These are phyloP conservation scores for Ceratotherium simum DNA, from an alignment of 2,113 vertebrate genomes.

Conservation along the genomic window DNA sequence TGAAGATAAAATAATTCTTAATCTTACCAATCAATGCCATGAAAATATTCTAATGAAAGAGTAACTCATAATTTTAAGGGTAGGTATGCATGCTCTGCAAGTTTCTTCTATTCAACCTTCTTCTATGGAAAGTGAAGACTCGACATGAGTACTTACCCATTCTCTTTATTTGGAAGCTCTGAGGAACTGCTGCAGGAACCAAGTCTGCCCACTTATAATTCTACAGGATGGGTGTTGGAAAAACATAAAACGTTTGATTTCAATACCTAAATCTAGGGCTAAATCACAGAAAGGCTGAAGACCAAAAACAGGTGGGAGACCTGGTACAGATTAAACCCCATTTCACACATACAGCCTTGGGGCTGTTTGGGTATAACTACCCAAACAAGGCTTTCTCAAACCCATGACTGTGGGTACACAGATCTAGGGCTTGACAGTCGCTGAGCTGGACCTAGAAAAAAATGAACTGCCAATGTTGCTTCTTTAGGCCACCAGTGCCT, in stretches of 20 bases:
- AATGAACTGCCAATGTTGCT: not conserved
- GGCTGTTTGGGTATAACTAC: not conserved
- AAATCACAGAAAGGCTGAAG: not conserved
- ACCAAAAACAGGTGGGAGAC: not conserved
- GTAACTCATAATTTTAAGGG: not conserved
- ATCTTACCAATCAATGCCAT: conserved; percentile 6
- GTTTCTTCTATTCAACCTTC: not conserved
- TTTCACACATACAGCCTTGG: not conserved
- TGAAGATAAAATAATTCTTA: not conserved
- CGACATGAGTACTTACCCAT: not conserved
- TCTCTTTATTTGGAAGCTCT: not conserved
- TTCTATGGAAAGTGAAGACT: not conserved
- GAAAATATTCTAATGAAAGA: conserved; percentile 40
- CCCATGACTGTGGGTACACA: not conserved
- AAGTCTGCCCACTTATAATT: not conserved
- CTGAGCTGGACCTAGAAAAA: not conserved
- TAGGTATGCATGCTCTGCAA: not conserved
- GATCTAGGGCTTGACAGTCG: not conserved
- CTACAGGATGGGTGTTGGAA: not conserved
- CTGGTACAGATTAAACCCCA: not conserved
- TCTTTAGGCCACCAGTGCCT: not conserved
- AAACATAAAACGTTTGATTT: not conserved
- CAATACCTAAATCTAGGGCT: conserved; percentile 18
- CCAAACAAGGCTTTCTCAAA: not conserved
- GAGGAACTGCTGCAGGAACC: not conserved